phyloP scores from a whole-genome alignment of 2,113 vertebrate species.

The Orientallactaga bullata region DNA sequence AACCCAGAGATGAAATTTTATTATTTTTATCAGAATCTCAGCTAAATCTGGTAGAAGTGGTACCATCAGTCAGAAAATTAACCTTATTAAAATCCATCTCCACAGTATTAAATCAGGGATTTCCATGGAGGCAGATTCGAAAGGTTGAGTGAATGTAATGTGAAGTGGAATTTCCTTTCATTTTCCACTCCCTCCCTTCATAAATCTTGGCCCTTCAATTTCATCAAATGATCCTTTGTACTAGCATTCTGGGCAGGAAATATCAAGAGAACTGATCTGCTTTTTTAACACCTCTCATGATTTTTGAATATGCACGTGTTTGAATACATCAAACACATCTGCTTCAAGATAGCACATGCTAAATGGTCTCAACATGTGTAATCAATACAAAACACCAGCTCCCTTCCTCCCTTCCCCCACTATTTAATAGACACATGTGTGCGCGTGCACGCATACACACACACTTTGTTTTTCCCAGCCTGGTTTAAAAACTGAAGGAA shows the following conservation, averaged over 20 bases:
- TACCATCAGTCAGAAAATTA: constrained; percentile 71
- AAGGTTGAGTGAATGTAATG: constrained; percentile 57
- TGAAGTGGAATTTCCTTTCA: constrained; percentile 78
- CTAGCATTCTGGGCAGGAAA: constrained; percentile 72
- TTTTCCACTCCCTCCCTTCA: constrained; percentile 56
- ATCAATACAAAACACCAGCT: constrained; percentile 26
- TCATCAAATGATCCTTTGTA: constrained; percentile 77
- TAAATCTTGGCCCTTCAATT: constrained; percentile 74
- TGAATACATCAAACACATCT: constrained; percentile 79
- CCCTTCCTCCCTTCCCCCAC: neutral
- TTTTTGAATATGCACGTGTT: constrained; percentile 75
- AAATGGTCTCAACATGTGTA: constrained; percentile 70
- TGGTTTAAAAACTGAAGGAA: constrained; percentile 54
- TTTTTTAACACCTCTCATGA: constrained; percentile 69
- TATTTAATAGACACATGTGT: neutral
- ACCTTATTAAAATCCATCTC: constrained; percentile 72
- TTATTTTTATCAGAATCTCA: constrained; percentile 71
- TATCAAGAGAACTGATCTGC: constrained; percentile 48
- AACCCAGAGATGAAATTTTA: constrained; percentile 63
- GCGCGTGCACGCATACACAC: neutral
- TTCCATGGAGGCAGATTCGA: constrained; percentile 61
- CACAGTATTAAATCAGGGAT: constrained; percentile 40
- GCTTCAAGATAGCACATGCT: constrained; percentile 59
- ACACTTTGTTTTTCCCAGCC: neutral
- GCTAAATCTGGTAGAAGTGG: constrained; percentile 49